Percentiles rank a stretch among this genome's conserved stretches.
Evolutionary conservation across 2,888 invertebrate genomes (phyloP).

Genomic region (Latrodectus hesperus): DNA sequence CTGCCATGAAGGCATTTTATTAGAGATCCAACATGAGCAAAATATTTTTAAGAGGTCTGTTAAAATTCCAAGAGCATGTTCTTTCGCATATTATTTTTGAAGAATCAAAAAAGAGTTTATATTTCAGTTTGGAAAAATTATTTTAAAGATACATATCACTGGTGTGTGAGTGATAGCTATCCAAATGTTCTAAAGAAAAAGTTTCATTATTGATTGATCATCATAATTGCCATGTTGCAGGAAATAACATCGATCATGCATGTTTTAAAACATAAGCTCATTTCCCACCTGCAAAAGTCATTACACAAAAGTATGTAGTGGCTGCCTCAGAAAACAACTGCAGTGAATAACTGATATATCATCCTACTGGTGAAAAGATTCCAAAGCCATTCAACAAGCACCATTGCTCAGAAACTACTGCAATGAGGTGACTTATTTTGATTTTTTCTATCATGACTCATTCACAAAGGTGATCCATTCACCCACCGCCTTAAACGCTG

Average conservation of each 20-base stretch:
- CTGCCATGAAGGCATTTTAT: slow-evolving; percentile 8
- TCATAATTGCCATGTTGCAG: neutral
- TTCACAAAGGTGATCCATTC: too few relatives aligned
- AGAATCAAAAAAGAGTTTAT: neutral
- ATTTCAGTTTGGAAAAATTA: slow-evolving; percentile 16
- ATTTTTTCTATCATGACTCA: too few relatives aligned
- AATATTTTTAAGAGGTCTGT: slow-evolving; percentile 9
- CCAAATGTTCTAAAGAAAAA: neutral
- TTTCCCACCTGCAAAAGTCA: neutral
- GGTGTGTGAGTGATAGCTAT: neutral
- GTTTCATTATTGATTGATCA: neutral
- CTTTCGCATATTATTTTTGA: slow-evolving; percentile 16
- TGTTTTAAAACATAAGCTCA: neutral
- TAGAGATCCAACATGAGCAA: slow-evolving; percentile 13
- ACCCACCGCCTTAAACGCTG: too few relatives aligned
- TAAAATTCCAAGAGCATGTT: slow-evolving; percentile 16
- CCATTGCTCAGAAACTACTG: too few relatives aligned
- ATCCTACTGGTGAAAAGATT: too few relatives aligned
- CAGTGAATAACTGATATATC: too few relatives aligned
- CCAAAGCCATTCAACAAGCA: too few relatives aligned
- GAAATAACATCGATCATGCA: neutral
- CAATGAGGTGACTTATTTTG: too few relatives aligned
- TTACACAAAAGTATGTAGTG: neutral
- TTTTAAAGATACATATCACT: slow-evolving; percentile 14
- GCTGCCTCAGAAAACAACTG: too few relatives aligned